A percentile compares a stretch with the other conserved stretches of the same genome.
These are phyloP conservation scores for Sardinella longiceps DNA, from an alignment of 2,797 vertebrate species.

Conservation along the genomic window DNA sequence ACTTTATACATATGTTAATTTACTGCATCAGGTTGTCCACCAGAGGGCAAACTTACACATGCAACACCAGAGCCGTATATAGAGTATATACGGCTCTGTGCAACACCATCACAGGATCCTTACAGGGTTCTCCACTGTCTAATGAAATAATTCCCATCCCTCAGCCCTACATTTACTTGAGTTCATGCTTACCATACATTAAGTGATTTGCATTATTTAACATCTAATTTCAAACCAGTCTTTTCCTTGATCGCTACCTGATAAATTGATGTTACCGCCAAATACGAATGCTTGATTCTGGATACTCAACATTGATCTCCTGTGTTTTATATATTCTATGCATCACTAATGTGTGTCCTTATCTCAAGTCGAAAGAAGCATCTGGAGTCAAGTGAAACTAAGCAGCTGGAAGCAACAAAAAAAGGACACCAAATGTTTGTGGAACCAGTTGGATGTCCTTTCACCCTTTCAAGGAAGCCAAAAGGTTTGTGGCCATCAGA, in stretches of 20 bases:
- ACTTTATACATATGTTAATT: background rate
- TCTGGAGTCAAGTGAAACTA: background rate
- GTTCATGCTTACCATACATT: background rate
- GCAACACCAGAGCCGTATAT: no score
- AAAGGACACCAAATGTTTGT: background rate
- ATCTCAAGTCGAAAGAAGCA: background rate
- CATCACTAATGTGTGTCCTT: background rate
- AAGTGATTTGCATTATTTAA: no score
- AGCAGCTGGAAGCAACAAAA: background rate
- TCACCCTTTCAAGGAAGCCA: background rate
- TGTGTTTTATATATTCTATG: background rate
- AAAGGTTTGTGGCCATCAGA: slow-evolving; percentile 24
- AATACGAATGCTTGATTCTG: background rate
- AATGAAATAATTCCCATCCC: background rate
- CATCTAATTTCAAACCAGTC: no score
- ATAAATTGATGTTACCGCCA: no score
- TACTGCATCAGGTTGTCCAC: background rate
- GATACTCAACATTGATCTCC: background rate
- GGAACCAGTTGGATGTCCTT: background rate
- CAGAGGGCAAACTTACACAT: slow-evolving; percentile 13
- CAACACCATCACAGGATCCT: background rate
- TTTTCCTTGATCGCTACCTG: no score
- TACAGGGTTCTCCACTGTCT: background rate
- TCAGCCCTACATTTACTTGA: background rate
- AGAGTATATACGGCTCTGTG: no score